Conservation (phyloP, 2,113 vertebrate genomes). For the Passer montanus region DNA sequence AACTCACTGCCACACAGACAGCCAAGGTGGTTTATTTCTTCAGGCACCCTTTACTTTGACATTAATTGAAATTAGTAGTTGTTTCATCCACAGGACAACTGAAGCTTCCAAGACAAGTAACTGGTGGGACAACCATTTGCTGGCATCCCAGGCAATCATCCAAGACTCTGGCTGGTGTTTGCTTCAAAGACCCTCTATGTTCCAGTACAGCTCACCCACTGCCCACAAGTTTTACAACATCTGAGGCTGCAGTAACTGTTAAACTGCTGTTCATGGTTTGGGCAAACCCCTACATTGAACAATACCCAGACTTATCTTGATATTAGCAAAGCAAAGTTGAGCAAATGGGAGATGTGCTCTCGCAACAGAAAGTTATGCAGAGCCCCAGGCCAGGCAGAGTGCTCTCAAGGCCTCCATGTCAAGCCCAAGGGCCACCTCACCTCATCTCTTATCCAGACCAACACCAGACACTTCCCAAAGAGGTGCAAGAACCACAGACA, state of each 20-base stretch:
- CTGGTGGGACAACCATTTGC: not conserved
- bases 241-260: not conserved
- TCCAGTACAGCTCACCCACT: not conserved
- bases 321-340: not conserved
- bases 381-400: not conserved
- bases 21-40: not conserved
- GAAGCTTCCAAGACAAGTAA: not conserved
- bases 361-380: not conserved
- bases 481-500: not conserved
- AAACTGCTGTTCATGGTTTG: not conserved
- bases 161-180: not conserved
- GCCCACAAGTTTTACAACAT: not conserved
- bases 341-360: not conserved
- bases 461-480: not conserved
- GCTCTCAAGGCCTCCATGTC: rapidly evolving
- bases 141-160: not conserved
- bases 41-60: not conserved
- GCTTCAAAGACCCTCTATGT: not conserved
- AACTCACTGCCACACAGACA: not conserved
- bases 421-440: not conserved
- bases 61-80: not conserved
- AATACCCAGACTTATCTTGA: not conserved
- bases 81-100: not conserved
- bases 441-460: not conserved
- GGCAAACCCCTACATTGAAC: not conserved